phyloP scores from a whole-genome alignment of 2,888 invertebrate genomes.

The Cancer borealis region DNA sequence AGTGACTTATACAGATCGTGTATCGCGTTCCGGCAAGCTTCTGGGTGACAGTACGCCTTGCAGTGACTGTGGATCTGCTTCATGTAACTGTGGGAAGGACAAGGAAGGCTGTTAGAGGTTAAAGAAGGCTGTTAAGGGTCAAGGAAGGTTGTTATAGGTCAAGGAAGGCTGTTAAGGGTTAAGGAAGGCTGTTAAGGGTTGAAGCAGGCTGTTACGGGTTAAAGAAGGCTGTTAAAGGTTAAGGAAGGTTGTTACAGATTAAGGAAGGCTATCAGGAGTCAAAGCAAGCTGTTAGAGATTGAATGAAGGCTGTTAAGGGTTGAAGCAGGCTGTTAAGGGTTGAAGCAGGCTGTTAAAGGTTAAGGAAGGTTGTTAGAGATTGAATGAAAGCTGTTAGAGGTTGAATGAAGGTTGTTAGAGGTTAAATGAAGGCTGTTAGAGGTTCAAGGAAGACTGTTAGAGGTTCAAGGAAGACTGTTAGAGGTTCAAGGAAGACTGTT shows the following conservation, averaged over 20 bases:
- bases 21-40: slow-evolving; percentile 63
- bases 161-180: not conserved
- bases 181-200: not conserved
- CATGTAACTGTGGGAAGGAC: slow-evolving; percentile 54
- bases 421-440: no score
- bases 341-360: no score
- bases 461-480: no score
- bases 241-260: not conserved
- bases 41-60: slow-evolving; percentile 68
- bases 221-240: not conserved
- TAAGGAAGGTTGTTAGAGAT: no score
- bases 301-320: no score
- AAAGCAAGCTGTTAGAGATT: no score
- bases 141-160: no score
- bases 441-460: no score
- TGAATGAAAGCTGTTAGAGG: no score
- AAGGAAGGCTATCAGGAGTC: no score
- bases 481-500: not conserved
- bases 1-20: slow-evolving; percentile 69
- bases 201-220: not conserved
- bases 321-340: no score
- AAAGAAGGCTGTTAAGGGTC: not conserved
- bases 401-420: no score
- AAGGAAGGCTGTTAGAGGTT: not conserved
- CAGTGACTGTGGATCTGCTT: slow-evolving; percentile 58